phyloP scores from a whole-genome alignment of 1,140 invertebrate species.

The Pissodes strobi region DNA sequence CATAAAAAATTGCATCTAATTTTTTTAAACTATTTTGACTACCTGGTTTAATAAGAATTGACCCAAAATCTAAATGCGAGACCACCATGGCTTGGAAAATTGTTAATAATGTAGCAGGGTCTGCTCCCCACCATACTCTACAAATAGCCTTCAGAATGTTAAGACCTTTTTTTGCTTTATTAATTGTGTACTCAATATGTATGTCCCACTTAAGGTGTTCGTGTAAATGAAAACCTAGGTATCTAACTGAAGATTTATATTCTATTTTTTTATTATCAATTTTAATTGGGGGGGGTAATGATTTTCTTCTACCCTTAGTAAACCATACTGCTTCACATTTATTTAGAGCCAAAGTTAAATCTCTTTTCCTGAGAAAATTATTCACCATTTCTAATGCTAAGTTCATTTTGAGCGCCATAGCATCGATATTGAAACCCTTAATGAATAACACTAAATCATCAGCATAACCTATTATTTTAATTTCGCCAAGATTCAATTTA shows the following conservation, averaged over 20 bases:
- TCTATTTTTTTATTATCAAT: neutral
- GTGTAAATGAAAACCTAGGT: slow-evolving; percentile 21
- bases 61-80: slow-evolving; percentile 30
- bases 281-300: neutral
- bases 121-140: slow-evolving; percentile 31
- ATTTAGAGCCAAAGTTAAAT: slow-evolving; percentile 5
- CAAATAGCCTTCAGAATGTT: slow-evolving; percentile 32
- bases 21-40: neutral
- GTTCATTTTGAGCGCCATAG: slow-evolving; percentile 6
- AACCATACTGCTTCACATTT: slow-evolving; percentile 28
- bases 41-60: slow-evolving; percentile 20
- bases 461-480: too few relatives aligned
- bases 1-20: slow-evolving; percentile 17
- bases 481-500: too few relatives aligned
- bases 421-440: too few relatives aligned
- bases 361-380: neutral
- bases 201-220: slow-evolving; percentile 25
- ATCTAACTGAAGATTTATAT: slow-evolving; percentile 10
- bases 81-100: slow-evolving; percentile 12
- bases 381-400: neutral
- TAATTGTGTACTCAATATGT: slow-evolving; percentile 19
- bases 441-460: too few relatives aligned
- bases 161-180: slow-evolving; percentile 16
- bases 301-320: slow-evolving; percentile 1
- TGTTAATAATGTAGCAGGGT: slow-evolving; percentile 15